phyloP scores from a whole-genome alignment of 2,113 vertebrate species.

The Eubucco bourcierii region DNA sequence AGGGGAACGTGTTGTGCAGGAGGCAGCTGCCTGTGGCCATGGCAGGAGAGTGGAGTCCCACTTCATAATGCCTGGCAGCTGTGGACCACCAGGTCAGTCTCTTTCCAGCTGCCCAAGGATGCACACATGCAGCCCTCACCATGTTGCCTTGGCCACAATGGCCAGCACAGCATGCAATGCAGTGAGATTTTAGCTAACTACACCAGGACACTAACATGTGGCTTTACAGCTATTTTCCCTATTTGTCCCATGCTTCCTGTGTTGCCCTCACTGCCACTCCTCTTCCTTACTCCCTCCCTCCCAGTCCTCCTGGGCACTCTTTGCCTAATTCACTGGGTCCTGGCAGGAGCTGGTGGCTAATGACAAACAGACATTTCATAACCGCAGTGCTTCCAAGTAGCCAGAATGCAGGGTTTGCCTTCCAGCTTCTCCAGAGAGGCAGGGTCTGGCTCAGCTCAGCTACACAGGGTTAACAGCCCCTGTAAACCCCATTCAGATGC shows the following conservation, averaged over 20 bases:
- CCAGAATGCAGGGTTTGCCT: neutral
- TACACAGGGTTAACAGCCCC: neutral
- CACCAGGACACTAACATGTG: fast-evolving
- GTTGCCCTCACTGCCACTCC: neutral
- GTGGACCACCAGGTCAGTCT: neutral
- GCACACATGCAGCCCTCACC: fast-evolving
- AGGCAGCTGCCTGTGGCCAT: neutral
- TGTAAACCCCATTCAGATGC: neutral
- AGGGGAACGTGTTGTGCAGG: neutral
- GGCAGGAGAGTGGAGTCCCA: fast-evolving
- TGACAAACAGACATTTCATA: neutral
- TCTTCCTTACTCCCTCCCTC: neutral
- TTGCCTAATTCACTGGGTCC: neutral
- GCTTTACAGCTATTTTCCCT: neutral
- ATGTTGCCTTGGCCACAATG: neutral
- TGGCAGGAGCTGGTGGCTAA: neutral
- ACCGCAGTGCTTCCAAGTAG: neutral
- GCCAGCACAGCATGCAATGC: neutral
- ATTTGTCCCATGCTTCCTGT: neutral
- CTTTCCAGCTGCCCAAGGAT: neutral
- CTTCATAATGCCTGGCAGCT: neutral
- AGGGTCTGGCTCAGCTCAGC: neutral
- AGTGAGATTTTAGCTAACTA: neutral
- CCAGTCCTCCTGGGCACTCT: neutral
- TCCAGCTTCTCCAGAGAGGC: neutral